phyloP scores from a whole-genome alignment of 2,113 vertebrate species.

The Raja brachyura region DNA sequence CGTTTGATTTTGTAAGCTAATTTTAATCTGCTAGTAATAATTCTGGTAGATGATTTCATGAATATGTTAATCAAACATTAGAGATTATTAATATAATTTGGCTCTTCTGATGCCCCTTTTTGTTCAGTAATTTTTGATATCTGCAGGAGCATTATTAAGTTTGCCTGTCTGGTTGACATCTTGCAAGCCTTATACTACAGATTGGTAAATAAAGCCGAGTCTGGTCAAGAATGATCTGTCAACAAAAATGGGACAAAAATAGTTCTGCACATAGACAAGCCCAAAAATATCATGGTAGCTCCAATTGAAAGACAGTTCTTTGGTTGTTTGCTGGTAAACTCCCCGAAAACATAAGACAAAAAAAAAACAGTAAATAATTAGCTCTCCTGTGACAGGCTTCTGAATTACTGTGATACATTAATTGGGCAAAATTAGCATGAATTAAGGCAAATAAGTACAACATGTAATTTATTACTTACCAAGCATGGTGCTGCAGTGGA shows the following conservation, averaged over 20 bases:
- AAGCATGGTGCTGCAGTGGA: constrained; percentile 93
- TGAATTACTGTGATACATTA: constrained; percentile 98
- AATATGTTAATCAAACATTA: no score
- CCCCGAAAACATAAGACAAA: constrained; percentile 72
- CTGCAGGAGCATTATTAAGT: constrained; percentile 46
- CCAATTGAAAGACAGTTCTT: constrained; percentile 62
- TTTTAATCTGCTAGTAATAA: background rate
- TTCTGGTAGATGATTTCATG: background rate
- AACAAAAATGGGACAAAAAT: constrained; percentile 49
- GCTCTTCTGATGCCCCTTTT: no score
- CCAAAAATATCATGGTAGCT: constrained; percentile 58
- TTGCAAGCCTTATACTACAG: constrained; percentile 46
- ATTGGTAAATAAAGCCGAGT: constrained; percentile 57
- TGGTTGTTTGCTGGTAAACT: constrained; percentile 80
- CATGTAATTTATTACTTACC: constrained; percentile 99
- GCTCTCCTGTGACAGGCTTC: constrained; percentile 95
- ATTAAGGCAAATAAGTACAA: constrained; percentile 99
- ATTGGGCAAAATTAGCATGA: constrained; percentile 99
- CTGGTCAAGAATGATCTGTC: constrained; percentile 52
- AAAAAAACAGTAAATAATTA: constrained; percentile 96
- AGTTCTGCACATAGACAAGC: constrained; percentile 53
- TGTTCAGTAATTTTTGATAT: background rate
- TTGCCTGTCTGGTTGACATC: constrained; percentile 49
- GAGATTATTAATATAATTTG: background rate
- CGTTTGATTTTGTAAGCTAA: background rate